phyloP scores from a whole-genome alignment of 2,113 vertebrate species.

The Neopipo cinnamomea region DNA sequence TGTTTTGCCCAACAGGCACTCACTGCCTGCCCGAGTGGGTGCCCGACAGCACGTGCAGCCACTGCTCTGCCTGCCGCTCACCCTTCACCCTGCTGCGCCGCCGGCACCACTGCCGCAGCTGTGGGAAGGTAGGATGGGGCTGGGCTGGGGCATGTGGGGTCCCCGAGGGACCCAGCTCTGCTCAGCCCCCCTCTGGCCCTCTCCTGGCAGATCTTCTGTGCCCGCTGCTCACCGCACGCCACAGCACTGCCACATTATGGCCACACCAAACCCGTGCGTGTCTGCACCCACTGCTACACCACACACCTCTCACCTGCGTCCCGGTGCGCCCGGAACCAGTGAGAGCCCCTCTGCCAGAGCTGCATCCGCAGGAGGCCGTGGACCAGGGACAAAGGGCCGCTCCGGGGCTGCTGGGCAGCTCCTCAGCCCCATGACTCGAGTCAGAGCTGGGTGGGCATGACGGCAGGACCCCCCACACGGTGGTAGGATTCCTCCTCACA shows the following conservation, averaged over 20 bases:
- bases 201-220: conserved; percentile 72
- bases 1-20: not conserved
- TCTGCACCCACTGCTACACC: conserved; percentile 74
- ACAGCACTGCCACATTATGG: conserved; percentile 43
- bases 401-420: not conserved
- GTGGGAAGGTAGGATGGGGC: conserved; percentile 66
- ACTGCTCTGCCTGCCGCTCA: conserved; percentile 53
- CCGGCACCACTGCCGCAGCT: conserved; percentile 76
- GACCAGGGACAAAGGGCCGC: accelerated
- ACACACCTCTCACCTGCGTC: not conserved
- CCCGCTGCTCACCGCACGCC: conserved; percentile 62
- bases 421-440: not conserved
- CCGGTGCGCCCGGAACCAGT: not conserved
- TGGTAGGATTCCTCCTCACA: not conserved
- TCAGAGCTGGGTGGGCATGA: not conserved
- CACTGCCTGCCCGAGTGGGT: conserved; percentile 59
- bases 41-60: conserved; percentile 49
- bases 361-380: accelerated
- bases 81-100: conserved; percentile 72
- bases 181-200: not conserved
- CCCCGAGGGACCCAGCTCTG: accelerated
- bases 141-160: accelerated
- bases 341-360: not conserved
- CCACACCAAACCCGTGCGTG: conserved; percentile 59
- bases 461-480: not conserved